Evolutionary conservation across 2,888 invertebrate genomes (phyloP).

Genomic region (Cacoxenus indagator): DNA sequence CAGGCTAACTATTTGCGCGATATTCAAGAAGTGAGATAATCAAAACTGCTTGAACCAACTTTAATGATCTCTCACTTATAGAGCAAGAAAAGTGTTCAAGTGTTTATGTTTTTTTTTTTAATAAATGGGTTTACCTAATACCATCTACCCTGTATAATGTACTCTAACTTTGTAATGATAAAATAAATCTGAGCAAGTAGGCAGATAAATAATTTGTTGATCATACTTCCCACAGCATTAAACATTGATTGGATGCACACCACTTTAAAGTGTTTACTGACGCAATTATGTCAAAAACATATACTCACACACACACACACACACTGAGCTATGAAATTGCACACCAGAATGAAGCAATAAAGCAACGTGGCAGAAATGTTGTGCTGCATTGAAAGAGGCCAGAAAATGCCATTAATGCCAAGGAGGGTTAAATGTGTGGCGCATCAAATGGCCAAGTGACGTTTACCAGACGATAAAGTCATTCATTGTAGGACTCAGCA

Average conservation of each 20-base stretch:
- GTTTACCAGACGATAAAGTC: conserved; percentile 63
- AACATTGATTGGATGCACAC: not conserved
- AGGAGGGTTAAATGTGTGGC: conserved; percentile 62
- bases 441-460: conserved; percentile 61
- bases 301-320: conserved; percentile 28
- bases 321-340: conserved; percentile 57
- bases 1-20: no score
- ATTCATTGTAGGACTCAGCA: conserved; percentile 43
- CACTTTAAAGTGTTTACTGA: not conserved
- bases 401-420: conserved; percentile 24
- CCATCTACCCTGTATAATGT: no score
- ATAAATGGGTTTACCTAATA: no score
- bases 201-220: no score
- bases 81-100: no score
- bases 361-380: conserved; percentile 10
- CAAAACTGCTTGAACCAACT: no score
- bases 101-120: no score
- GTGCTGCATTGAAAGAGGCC: not conserved
- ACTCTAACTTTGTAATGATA: no score
- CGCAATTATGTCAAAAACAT: not conserved
- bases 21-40: no score
- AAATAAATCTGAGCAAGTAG: no score
- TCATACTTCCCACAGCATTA: not conserved
- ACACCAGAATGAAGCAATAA: conserved; percentile 60
- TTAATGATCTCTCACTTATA: no score